These are phyloP conservation scores for Agrotis segetum DNA, from an alignment of 2,888 invertebrate species.

Conservation along the genomic window DNA sequence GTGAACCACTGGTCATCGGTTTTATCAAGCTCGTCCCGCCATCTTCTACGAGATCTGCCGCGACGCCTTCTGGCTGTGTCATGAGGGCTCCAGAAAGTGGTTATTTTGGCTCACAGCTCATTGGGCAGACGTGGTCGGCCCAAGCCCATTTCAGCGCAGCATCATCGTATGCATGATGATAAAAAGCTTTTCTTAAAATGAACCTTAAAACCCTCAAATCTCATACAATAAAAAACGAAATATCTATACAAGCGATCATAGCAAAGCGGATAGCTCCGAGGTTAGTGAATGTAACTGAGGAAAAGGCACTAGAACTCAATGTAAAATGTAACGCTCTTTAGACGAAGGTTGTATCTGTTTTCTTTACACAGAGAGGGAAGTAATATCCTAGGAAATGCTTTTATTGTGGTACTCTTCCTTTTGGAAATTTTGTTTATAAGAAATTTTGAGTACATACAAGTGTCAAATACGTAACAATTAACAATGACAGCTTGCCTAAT, in stretches of 20 bases:
- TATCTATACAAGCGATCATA: conserved; percentile 28
- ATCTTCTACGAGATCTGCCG: no score
- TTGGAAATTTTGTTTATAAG: conserved; percentile 11
- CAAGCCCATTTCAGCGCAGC: no score
- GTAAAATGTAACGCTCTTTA: conserved; percentile 53
- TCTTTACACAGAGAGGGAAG: conserved; percentile 10
- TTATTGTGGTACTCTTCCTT: conserved; percentile 14
- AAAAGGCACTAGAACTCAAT: conserved; percentile 57
- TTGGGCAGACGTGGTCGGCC: no score
- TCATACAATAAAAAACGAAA: not conserved
- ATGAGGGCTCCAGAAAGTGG: no score
- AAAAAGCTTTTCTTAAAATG: not conserved
- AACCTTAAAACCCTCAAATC: conserved; percentile 11
- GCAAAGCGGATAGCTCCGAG: conserved; percentile 58
- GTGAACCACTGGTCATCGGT: no score
- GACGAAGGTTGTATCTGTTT: conserved; percentile 48
- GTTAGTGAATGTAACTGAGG: conserved; percentile 60
- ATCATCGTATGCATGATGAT: no score
- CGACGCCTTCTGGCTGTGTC: no score
- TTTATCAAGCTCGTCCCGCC: no score
- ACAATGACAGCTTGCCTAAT: no score
- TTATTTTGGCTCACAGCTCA: no score
- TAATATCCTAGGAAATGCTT: conserved; percentile 14
- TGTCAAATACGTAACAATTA: no score
- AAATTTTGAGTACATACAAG: not conserved